A percentile compares a stretch with the other conserved stretches of the same genome.
These are phyloP conservation scores for Calyptommatus sinebrachiatus DNA, from an alignment of 2,113 vertebrate genomes.

Conservation along the genomic window DNA sequence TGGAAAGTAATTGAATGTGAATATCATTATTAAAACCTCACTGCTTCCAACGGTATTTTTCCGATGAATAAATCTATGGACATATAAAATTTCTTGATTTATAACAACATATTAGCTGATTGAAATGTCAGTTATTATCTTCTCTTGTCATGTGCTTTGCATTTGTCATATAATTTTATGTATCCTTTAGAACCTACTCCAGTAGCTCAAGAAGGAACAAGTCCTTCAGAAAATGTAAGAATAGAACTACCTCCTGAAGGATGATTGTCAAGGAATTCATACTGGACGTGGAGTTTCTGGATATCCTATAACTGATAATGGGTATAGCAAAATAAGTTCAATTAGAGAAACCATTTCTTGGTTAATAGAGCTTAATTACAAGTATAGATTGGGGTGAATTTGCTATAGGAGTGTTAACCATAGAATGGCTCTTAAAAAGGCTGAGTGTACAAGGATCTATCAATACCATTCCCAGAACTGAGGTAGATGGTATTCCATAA, in stretches of 20 bases:
- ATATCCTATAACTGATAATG: slow-evolving; percentile 27
- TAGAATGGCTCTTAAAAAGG: not conserved
- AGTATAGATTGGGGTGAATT: slow-evolving; percentile 5
- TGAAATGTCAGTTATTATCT: slow-evolving; percentile 67
- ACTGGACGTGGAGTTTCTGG: slow-evolving; percentile 36
- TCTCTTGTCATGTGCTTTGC: slow-evolving; percentile 48
- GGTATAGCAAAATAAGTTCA: slow-evolving; percentile 29
- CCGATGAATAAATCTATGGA: slow-evolving; percentile 62
- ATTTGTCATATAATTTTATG: slow-evolving; percentile 59
- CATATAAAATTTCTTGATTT: slow-evolving; percentile 67
- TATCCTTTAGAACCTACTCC: slow-evolving; percentile 44
- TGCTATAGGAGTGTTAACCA: slow-evolving; percentile 1
- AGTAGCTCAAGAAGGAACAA: slow-evolving; percentile 41
- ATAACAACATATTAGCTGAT: slow-evolving; percentile 56
- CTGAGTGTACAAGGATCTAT: not conserved
- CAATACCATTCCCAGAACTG: not conserved
- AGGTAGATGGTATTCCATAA: not conserved
- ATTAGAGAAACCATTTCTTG: slow-evolving; percentile 37
- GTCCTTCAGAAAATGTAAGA: slow-evolving; percentile 38
- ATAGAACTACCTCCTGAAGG: slow-evolving; percentile 27
- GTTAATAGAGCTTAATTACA: slow-evolving; percentile 31
- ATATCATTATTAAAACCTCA: slow-evolving; percentile 62
- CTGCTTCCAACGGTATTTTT: slow-evolving; percentile 51
- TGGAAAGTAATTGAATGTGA: slow-evolving; percentile 59
- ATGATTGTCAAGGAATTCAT: slow-evolving; percentile 25